Evolutionary conservation across 2,888 invertebrate species (phyloP).

Genomic region (Morinoia aosen): DNA sequence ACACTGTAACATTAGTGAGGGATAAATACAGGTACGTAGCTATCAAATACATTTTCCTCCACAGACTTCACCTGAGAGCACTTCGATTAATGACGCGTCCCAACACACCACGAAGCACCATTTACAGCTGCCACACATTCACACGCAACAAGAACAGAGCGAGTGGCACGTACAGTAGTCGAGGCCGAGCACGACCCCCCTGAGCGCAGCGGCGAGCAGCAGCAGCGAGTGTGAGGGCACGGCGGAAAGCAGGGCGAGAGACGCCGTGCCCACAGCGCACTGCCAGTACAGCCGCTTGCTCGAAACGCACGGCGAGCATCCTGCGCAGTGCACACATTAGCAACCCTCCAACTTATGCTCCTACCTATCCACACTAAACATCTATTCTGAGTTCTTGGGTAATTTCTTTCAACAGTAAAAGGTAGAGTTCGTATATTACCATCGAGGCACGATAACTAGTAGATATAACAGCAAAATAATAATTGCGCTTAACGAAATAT

Average conservation of each 20-base stretch:
- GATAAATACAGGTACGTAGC: too few species aligned
- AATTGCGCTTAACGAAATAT: not conserved
- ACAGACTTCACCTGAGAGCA: too few species aligned
- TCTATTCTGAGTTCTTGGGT: too few species aligned
- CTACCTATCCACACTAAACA: not conserved
- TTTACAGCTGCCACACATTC: too few species aligned
- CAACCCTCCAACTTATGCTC: not conserved
- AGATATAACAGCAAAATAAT: not conserved
- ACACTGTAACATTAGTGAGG: too few species aligned
- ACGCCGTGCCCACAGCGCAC: slow-evolving; percentile 54
- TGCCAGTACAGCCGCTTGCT: slow-evolving; percentile 56
- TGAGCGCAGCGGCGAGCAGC: slow-evolving; percentile 54
- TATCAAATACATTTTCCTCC: too few species aligned
- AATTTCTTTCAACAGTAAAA: too few species aligned
- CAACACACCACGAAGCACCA: not conserved
- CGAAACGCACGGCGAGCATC: slow-evolving; percentile 59
- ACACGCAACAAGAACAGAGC: not conserved
- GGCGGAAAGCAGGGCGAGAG: slow-evolving; percentile 55
- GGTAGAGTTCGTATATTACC: not conserved
- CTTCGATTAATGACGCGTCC: not conserved
- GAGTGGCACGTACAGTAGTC: slow-evolving; percentile 56
- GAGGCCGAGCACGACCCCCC: slow-evolving; percentile 60
- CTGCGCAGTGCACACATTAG: not conserved
- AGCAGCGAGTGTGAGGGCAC: slow-evolving; percentile 56
- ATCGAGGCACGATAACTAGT: not conserved